Evolutionary conservation across 2,797 vertebrate species (phyloP).

Genomic region (Tiaroga cobitis): DNA sequence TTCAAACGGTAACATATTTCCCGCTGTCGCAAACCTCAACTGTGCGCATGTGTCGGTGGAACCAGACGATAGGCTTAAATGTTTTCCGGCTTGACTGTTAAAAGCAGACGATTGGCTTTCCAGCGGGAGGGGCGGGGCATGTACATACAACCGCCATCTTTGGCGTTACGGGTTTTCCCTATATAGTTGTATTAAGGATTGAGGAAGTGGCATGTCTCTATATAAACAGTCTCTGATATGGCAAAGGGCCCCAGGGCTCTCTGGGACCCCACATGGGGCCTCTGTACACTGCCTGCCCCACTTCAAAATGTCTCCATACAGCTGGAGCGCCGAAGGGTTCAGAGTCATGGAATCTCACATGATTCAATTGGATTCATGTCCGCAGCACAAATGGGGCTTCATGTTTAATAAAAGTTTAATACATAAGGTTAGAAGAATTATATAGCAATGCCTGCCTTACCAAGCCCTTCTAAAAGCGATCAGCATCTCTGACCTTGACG

Average conservation of each 20-base stretch:
- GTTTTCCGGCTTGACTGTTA: too few relatives aligned
- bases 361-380: neutral
- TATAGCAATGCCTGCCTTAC: neutral
- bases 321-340: neutral
- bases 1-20: too few relatives aligned
- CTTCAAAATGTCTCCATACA: neutral
- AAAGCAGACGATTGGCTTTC: too few relatives aligned
- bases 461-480: neutral
- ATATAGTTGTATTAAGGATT: too few relatives aligned
- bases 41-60: too few relatives aligned
- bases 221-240: too few relatives aligned
- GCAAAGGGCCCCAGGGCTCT: neutral
- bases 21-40: too few relatives aligned
- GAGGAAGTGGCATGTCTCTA: too few relatives aligned
- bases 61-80: too few relatives aligned
- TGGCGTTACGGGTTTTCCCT: too few relatives aligned
- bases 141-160: too few relatives aligned
- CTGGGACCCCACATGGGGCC: constrained; percentile 17
- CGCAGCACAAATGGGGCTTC: neutral
- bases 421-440: neutral
- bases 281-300: neutral
- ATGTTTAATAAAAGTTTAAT: neutral
- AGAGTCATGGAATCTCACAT: neutral
- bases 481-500: neutral
- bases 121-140: too few relatives aligned